These are phyloP conservation scores for Caenorhabditis sp. DNA, from an alignment of 2,888 invertebrate species.

Conservation along the genomic window DNA sequence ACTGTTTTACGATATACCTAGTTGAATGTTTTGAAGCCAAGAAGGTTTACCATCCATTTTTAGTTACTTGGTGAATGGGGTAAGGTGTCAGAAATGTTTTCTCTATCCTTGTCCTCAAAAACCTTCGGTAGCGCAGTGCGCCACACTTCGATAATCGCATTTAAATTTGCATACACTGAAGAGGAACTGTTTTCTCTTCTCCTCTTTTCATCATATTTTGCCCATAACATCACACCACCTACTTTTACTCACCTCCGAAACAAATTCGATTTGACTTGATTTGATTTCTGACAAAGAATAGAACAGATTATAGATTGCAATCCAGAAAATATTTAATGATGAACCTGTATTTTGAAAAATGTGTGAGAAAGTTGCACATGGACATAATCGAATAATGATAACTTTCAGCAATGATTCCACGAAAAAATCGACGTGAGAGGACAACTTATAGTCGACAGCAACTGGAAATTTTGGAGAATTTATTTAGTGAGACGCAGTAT, in stretches of 20 bases:
- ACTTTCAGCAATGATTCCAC: constrained; percentile 71
- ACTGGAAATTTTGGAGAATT: constrained; percentile 72
- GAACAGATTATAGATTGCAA: too few relatives aligned
- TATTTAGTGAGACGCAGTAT: constrained; percentile 73
- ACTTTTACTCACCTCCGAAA: neutral
- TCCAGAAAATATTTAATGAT: constrained; percentile 9
- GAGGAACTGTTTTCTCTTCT: constrained; percentile 1
- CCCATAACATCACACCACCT: neutral
- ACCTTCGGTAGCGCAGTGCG: neutral
- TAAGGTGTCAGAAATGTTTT: constrained; percentile 7
- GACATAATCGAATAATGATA: neutral
- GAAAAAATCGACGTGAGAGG: constrained; percentile 78
- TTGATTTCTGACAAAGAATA: too few relatives aligned
- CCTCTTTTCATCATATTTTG: constrained; percentile 4
- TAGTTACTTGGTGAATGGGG: constrained; percentile 4
- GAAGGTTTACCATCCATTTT: neutral
- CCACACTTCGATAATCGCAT: constrained; percentile 58
- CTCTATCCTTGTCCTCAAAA: constrained; percentile 34
- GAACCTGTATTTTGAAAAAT: constrained; percentile 47
- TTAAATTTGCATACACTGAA: constrained; percentile 46
- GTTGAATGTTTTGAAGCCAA: constrained; percentile 1
- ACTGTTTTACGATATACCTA: too few relatives aligned
- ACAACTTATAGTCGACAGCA: constrained; percentile 81
- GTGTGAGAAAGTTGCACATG: constrained; percentile 1
- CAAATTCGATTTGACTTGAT: neutral